Percentiles rank a stretch among this genome's conserved stretches.
Conservation (phyloP, 2,113 vertebrate genomes). For the Xerus inauris region DNA sequence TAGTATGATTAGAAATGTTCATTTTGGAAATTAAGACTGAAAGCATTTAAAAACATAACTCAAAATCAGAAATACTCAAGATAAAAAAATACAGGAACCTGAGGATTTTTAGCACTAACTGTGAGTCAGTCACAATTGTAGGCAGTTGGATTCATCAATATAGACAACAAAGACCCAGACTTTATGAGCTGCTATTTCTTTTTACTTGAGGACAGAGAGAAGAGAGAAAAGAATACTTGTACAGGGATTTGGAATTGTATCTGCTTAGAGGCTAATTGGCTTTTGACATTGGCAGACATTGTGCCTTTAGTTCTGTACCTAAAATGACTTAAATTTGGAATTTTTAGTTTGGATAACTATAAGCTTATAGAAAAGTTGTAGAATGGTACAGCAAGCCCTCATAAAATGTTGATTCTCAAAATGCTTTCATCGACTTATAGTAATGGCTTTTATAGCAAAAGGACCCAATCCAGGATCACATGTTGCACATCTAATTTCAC, state of each 20-base stretch:
- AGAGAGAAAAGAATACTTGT: background rate
- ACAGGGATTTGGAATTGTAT: background rate
- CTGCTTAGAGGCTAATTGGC: background rate
- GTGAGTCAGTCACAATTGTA: background rate
- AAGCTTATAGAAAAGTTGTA: background rate
- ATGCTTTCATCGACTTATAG: background rate
- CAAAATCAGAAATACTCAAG: background rate
- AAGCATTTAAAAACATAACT: background rate
- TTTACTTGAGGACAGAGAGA: background rate
- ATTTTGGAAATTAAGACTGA: background rate
- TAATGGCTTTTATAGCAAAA: background rate
- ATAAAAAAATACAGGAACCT: background rate
- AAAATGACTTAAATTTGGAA: background rate
- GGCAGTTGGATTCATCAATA: background rate
- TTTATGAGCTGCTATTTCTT: background rate
- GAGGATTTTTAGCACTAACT: background rate
- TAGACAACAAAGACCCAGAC: background rate
- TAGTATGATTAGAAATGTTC: background rate
- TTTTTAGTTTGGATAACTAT: background rate
- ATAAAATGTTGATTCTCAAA: background rate
- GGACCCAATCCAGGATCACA: background rate
- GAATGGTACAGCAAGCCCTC: background rate
- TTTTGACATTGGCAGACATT: background rate
- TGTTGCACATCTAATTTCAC: background rate
- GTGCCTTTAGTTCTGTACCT: background rate